Conservation (phyloP, 2,113 vertebrate species). For the Eudyptes chrysolophus region DNA sequence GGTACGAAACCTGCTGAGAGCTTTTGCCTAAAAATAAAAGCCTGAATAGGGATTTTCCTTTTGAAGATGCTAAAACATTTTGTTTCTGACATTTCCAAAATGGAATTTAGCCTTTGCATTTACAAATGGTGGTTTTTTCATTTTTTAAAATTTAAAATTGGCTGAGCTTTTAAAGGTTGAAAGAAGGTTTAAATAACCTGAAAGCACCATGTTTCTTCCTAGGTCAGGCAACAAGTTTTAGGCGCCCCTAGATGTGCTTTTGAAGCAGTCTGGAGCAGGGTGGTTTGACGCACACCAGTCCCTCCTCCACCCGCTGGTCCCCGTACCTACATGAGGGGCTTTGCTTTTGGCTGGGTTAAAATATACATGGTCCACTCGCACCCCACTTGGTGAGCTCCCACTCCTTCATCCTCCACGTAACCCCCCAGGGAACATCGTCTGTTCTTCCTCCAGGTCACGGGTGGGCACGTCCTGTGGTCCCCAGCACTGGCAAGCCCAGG, state of each 20-base stretch:
- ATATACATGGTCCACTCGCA: rapidly evolving
- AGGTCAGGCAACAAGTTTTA: too few species aligned
- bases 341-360: background rate
- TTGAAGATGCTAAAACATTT: background rate
- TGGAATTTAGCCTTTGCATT: background rate
- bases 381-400: background rate
- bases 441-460: background rate
- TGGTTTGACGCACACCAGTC: background rate
- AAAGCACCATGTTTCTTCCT: background rate
- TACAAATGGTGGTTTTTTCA: rapidly evolving
- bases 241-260: background rate
- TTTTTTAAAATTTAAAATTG: background rate
- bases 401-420: too few species aligned
- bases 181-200: background rate
- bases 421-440: background rate
- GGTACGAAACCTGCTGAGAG: background rate
- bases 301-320: rapidly evolving
- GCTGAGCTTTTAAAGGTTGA: background rate
- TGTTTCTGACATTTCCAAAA: background rate
- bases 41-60: background rate
- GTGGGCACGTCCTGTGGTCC: rapidly evolving
- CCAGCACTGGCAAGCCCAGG: rapidly evolving
- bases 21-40: background rate
- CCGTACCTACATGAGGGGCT: rapidly evolving
- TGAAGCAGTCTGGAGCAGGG: background rate